Evolutionary conservation across 2,888 invertebrate species (phyloP).

Genomic region (Eupithecia subumbrata): DNA sequence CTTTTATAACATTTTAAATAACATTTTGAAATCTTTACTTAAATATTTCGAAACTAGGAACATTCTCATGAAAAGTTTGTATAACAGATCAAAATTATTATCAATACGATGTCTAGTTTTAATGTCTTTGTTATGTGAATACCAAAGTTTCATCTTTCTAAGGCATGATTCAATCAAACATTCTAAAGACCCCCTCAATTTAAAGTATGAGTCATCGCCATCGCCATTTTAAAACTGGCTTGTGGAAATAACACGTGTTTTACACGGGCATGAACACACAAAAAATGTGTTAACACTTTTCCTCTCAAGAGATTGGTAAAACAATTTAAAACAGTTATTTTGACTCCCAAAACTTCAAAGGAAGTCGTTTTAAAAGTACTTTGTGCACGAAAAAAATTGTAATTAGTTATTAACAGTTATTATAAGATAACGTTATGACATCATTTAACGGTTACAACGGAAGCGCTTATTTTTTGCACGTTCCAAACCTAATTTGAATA

Average conservation of each 20-base stretch:
- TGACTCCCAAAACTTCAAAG: not conserved
- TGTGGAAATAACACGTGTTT: slow-evolving; percentile 19
- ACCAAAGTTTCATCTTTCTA: not conserved
- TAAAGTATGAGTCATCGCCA: slow-evolving; percentile 22
- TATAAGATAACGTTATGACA: slow-evolving; percentile 12
- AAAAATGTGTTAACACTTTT: slow-evolving; percentile 7
- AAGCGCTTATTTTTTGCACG: slow-evolving; percentile 17
- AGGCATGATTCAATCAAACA: not conserved
- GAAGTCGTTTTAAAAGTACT: not conserved
- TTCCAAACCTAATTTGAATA: slow-evolving; percentile 23
- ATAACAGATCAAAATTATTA: not conserved
- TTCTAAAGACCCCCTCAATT: slow-evolving; percentile 12
- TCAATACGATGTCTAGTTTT: not conserved
- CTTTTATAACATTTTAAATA: slow-evolving; percentile 23
- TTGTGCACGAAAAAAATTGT: slow-evolving; percentile 2
- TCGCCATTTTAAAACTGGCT: slow-evolving; percentile 19
- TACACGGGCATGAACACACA: not conserved
- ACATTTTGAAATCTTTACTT: slow-evolving; percentile 17
- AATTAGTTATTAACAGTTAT: slow-evolving; percentile 15
- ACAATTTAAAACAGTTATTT: not conserved
- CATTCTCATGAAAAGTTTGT: not conserved
- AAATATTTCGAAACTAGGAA: not conserved
- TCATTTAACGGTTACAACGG: slow-evolving; percentile 22
- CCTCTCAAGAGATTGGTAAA: not conserved
- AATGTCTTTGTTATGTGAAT: not conserved